phyloP scores from a whole-genome alignment of 2,888 invertebrate genomes.

The Cantharis flavilabris region DNA sequence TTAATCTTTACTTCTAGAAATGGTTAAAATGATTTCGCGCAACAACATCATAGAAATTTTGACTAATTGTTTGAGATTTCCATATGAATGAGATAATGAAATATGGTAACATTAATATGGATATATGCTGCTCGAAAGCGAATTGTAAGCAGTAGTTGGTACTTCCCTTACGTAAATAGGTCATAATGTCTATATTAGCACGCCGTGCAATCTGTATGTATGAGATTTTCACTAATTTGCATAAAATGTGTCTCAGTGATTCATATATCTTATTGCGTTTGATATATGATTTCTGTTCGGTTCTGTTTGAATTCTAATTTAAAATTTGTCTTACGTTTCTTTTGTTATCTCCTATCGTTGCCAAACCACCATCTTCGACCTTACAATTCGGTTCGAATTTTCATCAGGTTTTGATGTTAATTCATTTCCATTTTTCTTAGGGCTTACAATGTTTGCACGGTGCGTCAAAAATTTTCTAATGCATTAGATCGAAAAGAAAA shows the following conservation, averaged over 20 bases:
- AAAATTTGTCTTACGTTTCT: background rate
- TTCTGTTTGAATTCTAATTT: conserved; percentile 22
- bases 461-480: background rate
- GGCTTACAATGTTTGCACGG: background rate
- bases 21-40: conserved; percentile 26
- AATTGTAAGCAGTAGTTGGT: conserved; percentile 52
- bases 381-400: background rate
- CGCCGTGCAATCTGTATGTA: conserved; percentile 55
- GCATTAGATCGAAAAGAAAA: background rate
- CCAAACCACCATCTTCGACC: background rate
- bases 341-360: background rate
- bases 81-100: conserved; percentile 85
- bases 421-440: background rate
- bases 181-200: conserved; percentile 41
- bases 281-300: conserved; percentile 51
- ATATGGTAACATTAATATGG: conserved; percentile 78
- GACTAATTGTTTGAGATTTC: conserved; percentile 71
- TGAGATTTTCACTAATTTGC: conserved; percentile 58
- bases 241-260: conserved; percentile 59
- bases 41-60: conserved; percentile 49
- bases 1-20: conserved; percentile 10
- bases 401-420: too few species aligned
- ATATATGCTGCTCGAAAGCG: conserved; percentile 64
- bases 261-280: conserved; percentile 56
- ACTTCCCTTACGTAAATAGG: conserved; percentile 34